A percentile compares a stretch with the other conserved stretches of the same genome.
Conservation (phyloP, 2,797 vertebrate genomes). For the Sebastes flavidus region DNA sequence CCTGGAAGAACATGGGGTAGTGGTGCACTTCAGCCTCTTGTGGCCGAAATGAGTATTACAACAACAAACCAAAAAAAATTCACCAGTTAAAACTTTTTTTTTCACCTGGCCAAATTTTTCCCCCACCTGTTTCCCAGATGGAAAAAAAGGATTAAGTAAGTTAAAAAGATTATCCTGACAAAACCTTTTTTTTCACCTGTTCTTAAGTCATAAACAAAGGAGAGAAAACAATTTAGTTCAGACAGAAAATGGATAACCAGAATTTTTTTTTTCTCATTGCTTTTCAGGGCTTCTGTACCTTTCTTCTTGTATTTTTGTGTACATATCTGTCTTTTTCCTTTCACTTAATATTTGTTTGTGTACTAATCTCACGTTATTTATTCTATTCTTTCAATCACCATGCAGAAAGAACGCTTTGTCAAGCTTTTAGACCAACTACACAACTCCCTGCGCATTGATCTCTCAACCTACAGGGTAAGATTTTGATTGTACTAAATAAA, state of each 20-base stretch:
- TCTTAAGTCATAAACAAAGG: too few relatives aligned
- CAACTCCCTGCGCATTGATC: conserved; percentile 97
- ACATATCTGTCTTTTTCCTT: background rate
- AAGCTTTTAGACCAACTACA: conserved; percentile 97
- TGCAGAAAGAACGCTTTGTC: conserved; percentile 97
- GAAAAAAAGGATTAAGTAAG: too few relatives aligned
- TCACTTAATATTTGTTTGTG: background rate
- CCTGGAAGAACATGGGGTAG: too few relatives aligned
- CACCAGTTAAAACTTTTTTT: background rate
- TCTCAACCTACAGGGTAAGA: conserved; percentile 95
- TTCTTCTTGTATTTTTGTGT: background rate
- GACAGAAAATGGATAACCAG: too few relatives aligned
- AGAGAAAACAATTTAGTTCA: background rate
- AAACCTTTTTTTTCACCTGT: too few relatives aligned
- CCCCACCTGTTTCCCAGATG: too few relatives aligned
- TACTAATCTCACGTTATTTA: background rate
- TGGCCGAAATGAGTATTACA: background rate
- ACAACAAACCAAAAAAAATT: background rate
- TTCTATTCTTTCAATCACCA: background rate
- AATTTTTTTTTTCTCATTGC: background rate
- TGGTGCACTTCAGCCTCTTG: too few relatives aligned
- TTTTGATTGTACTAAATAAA: background rate
- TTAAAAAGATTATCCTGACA: too few relatives aligned
- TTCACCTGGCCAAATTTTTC: background rate
- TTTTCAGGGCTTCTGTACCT: background rate